Percentiles rank a stretch among this genome's conserved stretches.
phyloP scores from a whole-genome alignment of 2,113 vertebrate genomes.

The Campylomormyrus tamandua region DNA sequence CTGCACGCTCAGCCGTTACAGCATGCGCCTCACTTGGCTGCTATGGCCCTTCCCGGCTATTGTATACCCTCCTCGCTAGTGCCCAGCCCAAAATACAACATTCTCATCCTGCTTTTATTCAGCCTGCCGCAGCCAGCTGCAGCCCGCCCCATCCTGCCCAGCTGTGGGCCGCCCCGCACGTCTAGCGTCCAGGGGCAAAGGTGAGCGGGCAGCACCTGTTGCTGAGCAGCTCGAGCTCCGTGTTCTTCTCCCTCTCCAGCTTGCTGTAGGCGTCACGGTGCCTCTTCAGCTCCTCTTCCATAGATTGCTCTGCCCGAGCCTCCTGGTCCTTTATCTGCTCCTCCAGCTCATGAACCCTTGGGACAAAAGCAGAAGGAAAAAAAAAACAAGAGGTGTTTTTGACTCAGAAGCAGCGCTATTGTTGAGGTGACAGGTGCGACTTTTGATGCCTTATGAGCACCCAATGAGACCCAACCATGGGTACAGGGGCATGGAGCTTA shows the following conservation, averaged over 20 bases:
- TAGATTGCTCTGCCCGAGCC: constrained; percentile 69
- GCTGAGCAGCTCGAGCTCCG: constrained; percentile 79
- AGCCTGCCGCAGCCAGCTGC: neutral
- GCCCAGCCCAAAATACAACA: neutral
- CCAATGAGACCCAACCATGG: neutral
- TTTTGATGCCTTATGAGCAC: neutral
- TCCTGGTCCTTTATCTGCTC: constrained; percentile 95
- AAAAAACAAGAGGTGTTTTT: neutral
- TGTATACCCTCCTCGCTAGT: neutral
- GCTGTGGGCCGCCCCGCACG: no score
- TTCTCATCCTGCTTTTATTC: neutral
- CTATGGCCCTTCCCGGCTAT: neutral
- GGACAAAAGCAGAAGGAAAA: constrained; percentile 2
- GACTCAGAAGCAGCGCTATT: neutral
- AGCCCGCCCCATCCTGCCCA: neutral
- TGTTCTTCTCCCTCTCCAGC: constrained; percentile 80
- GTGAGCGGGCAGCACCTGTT: constrained; percentile 62
- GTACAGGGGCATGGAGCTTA: neutral
- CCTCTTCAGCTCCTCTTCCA: constrained; percentile 72
- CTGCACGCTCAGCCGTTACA: neutral
- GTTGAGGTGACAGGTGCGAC: neutral
- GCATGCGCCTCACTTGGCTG: neutral
- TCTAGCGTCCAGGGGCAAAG: neutral
- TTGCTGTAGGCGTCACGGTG: constrained; percentile 80
- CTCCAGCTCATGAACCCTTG: constrained; percentile 88